Evolutionary conservation across 2,797 vertebrate genomes (phyloP).

Genomic region (Danio choprae): DNA sequence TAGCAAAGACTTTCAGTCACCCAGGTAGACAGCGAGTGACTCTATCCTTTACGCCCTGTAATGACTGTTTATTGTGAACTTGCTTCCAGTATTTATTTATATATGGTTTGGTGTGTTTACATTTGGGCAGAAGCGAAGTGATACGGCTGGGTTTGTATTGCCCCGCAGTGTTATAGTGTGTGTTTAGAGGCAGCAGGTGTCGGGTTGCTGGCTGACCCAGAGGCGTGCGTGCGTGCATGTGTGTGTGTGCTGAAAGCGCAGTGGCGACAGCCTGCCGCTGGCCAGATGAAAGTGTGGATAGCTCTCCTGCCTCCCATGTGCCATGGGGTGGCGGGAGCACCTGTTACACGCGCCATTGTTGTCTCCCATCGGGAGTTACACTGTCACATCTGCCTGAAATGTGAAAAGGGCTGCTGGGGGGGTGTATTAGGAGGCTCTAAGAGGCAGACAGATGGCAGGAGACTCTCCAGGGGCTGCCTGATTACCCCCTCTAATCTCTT

Average conservation of each 20-base stretch:
- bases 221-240: slow-evolving; percentile 52
- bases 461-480: slow-evolving; percentile 62
- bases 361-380: slow-evolving; percentile 62
- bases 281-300: slow-evolving; percentile 62
- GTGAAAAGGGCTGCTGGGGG: slow-evolving; percentile 53
- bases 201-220: slow-evolving; percentile 51
- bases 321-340: slow-evolving; percentile 58
- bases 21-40: neutral
- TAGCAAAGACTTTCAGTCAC: neutral
- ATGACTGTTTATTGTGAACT: slow-evolving; percentile 41
- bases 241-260: slow-evolving; percentile 49
- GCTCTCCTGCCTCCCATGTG: slow-evolving; percentile 59
- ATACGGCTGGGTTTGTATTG: slow-evolving; percentile 58
- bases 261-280: slow-evolving; percentile 61
- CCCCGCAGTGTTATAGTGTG: slow-evolving; percentile 39
- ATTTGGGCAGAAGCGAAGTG: slow-evolving; percentile 55
- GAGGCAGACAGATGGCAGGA: slow-evolving; percentile 63
- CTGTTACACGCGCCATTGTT: slow-evolving; percentile 63
- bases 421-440: slow-evolving; percentile 61
- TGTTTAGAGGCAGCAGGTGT: slow-evolving; percentile 65
- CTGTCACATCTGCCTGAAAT: slow-evolving; percentile 68
- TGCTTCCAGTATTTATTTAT: slow-evolving; percentile 35
- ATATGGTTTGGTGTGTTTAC: slow-evolving; percentile 49
- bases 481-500: slow-evolving; percentile 59
- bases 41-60: neutral